Conservation (phyloP, 2,113 vertebrate genomes). For the Oryctolagus cuniculus region mOryCun1.1 NC_091432.1:196905501-196906000, state of each 20-base stretch:
- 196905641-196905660: constrained; percentile 61
- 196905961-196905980: constrained; percentile 65
- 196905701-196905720: not conserved
- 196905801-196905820: constrained; percentile 29
- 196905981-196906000: constrained; percentile 51
- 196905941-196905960: constrained; percentile 38
- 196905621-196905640: constrained; percentile 96
- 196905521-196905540: constrained; percentile 74
- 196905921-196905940: constrained; percentile 33
- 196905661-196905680: constrained; percentile 49
- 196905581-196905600: constrained; percentile 98
- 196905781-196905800: constrained; percentile 55
- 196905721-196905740: not conserved
- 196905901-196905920: constrained; percentile 44
- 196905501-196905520: constrained; percentile 69
- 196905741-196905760: constrained; percentile 31
- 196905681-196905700: constrained; percentile 45
- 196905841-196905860: not conserved
- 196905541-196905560: constrained; percentile 99
- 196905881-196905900: constrained; percentile 15
- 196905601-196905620: constrained; percentile 99
- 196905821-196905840: constrained; percentile 28
- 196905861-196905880: constrained; percentile 8
- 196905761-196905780: constrained; percentile 23
- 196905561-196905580: constrained; percentile 98